These are phyloP conservation scores for Drosophila kanapiae DNA, from an alignment of 1,140 invertebrate genomes.

Conservation along the genomic window DNA sequence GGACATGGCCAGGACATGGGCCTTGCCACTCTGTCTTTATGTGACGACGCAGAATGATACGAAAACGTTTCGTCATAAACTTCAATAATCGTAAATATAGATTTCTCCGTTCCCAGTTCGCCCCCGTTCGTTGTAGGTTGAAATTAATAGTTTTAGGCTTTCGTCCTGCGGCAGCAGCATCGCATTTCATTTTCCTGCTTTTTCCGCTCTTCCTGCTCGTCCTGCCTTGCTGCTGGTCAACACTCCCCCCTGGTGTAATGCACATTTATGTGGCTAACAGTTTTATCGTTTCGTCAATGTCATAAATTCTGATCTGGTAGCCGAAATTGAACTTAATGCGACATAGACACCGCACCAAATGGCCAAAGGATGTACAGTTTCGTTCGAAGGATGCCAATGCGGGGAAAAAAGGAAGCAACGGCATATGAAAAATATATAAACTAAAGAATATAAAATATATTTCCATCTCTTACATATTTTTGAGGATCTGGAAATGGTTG, in stretches of 20 bases:
- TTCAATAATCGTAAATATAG: conserved; percentile 85
- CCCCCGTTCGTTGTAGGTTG: conserved; percentile 49
- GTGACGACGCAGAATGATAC: conserved; percentile 85
- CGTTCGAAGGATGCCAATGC: too few relatives aligned
- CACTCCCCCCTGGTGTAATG: conserved; percentile 49
- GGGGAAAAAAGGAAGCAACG: neutral
- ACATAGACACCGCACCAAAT: conserved; percentile 22
- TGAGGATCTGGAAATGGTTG: too few relatives aligned
- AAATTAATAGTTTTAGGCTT: conserved; percentile 84
- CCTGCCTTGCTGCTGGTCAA: conserved; percentile 19
- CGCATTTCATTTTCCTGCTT: conserved; percentile 77
- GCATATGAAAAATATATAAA: too few relatives aligned
- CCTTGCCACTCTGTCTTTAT: conserved; percentile 70
- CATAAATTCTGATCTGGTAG: conserved; percentile 82
- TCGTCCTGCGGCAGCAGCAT: conserved; percentile 54
- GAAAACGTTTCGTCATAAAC: conserved; percentile 85
- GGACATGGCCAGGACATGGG: conserved; percentile 12
- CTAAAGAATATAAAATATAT: neutral
- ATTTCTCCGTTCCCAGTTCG: conserved; percentile 66
- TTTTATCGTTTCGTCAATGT: conserved; percentile 84
- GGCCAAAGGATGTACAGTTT: conserved; percentile 8
- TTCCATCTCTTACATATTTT: too few relatives aligned
- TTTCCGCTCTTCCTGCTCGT: neutral
- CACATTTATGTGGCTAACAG: conserved; percentile 81
- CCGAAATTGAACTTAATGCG: conserved; percentile 83